Base-by-base conservation (phyloP, 1,140 invertebrate genomes). In the Drosophila willistoni region DNA sequence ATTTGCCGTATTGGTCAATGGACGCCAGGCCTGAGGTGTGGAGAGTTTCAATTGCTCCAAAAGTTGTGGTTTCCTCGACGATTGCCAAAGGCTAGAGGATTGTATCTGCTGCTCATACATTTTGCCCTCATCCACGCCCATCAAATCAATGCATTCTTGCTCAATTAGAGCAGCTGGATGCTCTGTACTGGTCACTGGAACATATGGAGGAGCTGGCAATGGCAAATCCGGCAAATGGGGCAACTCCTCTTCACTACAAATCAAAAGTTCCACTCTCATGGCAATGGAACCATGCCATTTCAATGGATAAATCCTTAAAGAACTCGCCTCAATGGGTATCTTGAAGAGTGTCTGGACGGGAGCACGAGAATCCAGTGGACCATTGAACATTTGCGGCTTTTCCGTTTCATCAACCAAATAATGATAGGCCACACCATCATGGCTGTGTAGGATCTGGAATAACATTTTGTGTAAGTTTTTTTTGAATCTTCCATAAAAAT, bases 251-350 rank as follows among this genome's bases (percentile, higher is more conserved):
- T 77, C 72, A 1, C 93, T 90, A 89, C 97, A 98, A 39, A 96
- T 96, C 33, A 97, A 93, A 1, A 97, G 79, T 81, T 97, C 96
- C 19, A 96, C 91, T 60, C 95, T 93, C 68, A 97, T 92, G 0
- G 96, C 94, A 44, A 97, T 96, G 7, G 93, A 94, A 3, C 94
- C 94, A 78, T 96, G 94, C 96, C 96, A 98, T 2, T 95, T 95
- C 3, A 95, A 89, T 0, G 97, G 97, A 64, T 94, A 93, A 34
- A 98, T 93, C 56, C 95, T 93, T 1, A 97, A 71, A 29, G 95
- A 94, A 73, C 94, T 94, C 0, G 96, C 95, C 90, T 96, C 95
- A 44, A 98, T 93, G 13, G 96, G 95, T 22, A 92, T 90, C 36
- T 94, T 89, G 51, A 96, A 96, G 62, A 95, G 94, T 72, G 96